Evolutionary conservation across 2,888 invertebrate genomes (phyloP).

Genomic region (Epiblema foenella): DNA sequence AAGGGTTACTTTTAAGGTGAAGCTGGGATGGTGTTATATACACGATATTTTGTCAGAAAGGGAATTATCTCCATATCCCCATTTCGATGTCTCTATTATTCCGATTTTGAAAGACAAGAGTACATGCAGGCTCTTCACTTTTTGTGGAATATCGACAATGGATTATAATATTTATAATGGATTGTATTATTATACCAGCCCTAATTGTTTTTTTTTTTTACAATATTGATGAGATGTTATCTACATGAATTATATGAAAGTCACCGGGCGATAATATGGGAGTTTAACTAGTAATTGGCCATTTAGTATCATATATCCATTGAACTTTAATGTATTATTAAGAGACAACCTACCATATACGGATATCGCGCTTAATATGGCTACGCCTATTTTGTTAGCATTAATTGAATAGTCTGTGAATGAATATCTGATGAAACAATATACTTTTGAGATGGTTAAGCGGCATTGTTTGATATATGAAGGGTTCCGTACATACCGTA

Average conservation of each 20-base stretch:
- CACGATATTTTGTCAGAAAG: too few relatives aligned
- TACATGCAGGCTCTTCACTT: too few relatives aligned
- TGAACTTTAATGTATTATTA: conserved; percentile 30
- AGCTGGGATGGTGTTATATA: too few relatives aligned
- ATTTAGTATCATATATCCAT: conserved; percentile 23
- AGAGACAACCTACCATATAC: conserved; percentile 36
- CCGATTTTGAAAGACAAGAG: too few relatives aligned
- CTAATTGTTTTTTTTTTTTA: neutral
- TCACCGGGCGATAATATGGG: neutral
- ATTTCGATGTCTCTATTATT: too few relatives aligned
- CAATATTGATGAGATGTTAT: neutral
- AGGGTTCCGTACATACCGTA: conserved; percentile 18
- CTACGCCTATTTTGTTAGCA: conserved; percentile 35
- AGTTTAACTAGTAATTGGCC: neutral
- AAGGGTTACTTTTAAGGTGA: too few relatives aligned
- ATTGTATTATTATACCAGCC: too few relatives aligned
- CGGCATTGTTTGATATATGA: neutral
- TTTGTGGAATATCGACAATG: too few relatives aligned
- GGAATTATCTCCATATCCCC: too few relatives aligned
- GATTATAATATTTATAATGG: too few relatives aligned
- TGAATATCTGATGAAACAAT: conserved; percentile 25
- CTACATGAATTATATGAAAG: neutral
- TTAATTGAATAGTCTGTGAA: conserved; percentile 40
- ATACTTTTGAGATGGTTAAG: conserved; percentile 21
- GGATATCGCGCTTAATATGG: conserved; percentile 23